These are phyloP conservation scores for Drosophila ezoana DNA, from an alignment of 2,888 invertebrate genomes.

Conservation along the genomic window DNA sequence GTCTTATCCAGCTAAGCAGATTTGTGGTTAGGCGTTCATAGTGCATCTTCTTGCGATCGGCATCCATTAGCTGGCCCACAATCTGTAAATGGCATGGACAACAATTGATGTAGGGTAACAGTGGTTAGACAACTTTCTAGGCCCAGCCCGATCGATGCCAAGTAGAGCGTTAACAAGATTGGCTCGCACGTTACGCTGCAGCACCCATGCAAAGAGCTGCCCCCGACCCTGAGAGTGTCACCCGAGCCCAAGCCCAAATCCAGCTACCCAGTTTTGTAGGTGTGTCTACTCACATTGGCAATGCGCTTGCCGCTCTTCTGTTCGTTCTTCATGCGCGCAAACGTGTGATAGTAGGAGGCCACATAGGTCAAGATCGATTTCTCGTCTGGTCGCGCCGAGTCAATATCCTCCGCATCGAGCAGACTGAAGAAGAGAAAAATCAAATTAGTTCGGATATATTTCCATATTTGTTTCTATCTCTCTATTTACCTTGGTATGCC, in stretches of 20 bases:
- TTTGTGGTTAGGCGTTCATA: constrained; percentile 94
- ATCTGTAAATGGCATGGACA: constrained; percentile 87
- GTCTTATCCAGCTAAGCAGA: constrained; percentile 96
- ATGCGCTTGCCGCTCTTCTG: constrained; percentile 98
- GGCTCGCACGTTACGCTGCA: constrained; percentile 75
- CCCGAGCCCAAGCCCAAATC: not conserved
- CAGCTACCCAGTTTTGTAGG: constrained; percentile 25
- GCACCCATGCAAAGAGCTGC: constrained; percentile 51
- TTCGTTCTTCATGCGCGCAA: constrained; percentile 99
- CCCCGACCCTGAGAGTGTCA: constrained; percentile 56
- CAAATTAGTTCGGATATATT: constrained; percentile 1
- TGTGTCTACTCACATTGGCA: constrained; percentile 91
- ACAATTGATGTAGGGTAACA: constrained; percentile 28
- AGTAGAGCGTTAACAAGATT: constrained; percentile 76
- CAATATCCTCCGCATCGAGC: constrained; percentile 98
- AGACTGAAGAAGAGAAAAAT: constrained; percentile 85
- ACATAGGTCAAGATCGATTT: constrained; percentile 99
- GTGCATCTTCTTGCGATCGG: constrained; percentile 95
- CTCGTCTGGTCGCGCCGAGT: constrained; percentile 97
- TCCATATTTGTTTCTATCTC: not conserved
- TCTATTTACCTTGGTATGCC: constrained; percentile 90
- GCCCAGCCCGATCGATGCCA: constrained; percentile 62
- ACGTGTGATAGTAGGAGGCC: constrained; percentile 99
- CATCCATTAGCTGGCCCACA: constrained; percentile 97
- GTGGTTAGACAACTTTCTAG: constrained; percentile 67